These are phyloP conservation scores for Ciconia maguari DNA, from an alignment of 2,113 vertebrate genomes.

Conservation along the genomic window DNA sequence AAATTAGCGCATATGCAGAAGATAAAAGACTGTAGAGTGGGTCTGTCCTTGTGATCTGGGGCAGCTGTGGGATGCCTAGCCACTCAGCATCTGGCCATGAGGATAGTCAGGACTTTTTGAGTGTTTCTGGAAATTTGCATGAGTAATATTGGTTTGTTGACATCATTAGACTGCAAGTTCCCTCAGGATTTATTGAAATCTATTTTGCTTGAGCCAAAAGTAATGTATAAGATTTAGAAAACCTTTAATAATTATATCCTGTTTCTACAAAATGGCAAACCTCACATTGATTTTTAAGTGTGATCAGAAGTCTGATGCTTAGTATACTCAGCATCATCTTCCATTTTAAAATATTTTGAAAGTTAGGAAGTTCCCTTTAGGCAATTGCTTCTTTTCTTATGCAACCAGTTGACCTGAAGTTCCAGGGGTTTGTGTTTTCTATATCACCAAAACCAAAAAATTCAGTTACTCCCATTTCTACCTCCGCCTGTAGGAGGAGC, in stretches of 20 bases:
- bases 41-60: background rate
- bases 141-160: background rate
- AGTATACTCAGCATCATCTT: background rate
- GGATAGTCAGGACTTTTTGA: background rate
- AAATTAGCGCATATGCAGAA: background rate
- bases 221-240: background rate
- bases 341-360: background rate
- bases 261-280: background rate
- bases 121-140: background rate
- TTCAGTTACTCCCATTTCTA: background rate
- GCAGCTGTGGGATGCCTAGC: background rate
- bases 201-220: background rate
- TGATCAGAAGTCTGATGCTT: background rate
- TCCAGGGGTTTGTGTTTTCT: background rate
- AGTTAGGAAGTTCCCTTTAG: background rate
- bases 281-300: background rate
- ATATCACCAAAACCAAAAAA: background rate
- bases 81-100: background rate
- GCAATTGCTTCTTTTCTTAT: background rate
- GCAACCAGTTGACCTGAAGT: background rate
- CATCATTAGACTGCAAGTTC: background rate
- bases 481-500: background rate
- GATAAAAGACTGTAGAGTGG: background rate
- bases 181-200: background rate
- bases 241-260: background rate